Percentiles rank a stretch among this genome's conserved stretches.
Conservation (phyloP, 2,797 vertebrate genomes). For the Botia almorhae region DNA sequence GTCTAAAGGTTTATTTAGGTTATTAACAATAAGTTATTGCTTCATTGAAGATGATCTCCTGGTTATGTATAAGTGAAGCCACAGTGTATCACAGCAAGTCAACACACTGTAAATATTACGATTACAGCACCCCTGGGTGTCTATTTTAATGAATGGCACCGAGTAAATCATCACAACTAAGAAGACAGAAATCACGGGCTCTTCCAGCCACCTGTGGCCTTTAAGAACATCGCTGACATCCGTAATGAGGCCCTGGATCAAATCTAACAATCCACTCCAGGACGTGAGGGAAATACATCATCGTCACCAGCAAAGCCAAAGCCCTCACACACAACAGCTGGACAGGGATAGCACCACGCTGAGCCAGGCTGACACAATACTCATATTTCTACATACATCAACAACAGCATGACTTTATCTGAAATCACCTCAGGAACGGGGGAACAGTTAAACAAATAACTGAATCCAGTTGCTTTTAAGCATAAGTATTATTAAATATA, state of each 20-base stretch:
- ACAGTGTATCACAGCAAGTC: too few relatives aligned
- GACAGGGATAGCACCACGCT: background rate
- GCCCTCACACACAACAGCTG: constrained; percentile 7
- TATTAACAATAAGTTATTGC: too few relatives aligned
- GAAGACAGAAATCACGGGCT: constrained; percentile 1
- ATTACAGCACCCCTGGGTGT: background rate
- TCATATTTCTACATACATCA: constrained; percentile 5
- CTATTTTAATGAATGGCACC: background rate
- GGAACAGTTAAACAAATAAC: too few relatives aligned
- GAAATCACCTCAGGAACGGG: background rate
- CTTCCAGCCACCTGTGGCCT: constrained; percentile 38
- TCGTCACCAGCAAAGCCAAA: background rate
- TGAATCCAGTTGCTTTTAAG: background rate
- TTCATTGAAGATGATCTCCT: too few relatives aligned
- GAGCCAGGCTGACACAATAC: constrained; percentile 8
- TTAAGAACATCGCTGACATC: constrained; percentile 46
- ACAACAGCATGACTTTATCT: background rate
- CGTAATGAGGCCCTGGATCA: constrained; percentile 36
- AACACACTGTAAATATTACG: too few relatives aligned
- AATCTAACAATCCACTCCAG: constrained; percentile 16
- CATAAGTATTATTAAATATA: too few relatives aligned
- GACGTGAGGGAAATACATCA: background rate
- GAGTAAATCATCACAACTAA: constrained; percentile 12
- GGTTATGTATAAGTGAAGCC: too few relatives aligned
- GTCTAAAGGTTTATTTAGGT: too few relatives aligned